Evolutionary conservation across 2,113 vertebrate genomes (phyloP).

Genomic region (Penelope pileata): DNA sequence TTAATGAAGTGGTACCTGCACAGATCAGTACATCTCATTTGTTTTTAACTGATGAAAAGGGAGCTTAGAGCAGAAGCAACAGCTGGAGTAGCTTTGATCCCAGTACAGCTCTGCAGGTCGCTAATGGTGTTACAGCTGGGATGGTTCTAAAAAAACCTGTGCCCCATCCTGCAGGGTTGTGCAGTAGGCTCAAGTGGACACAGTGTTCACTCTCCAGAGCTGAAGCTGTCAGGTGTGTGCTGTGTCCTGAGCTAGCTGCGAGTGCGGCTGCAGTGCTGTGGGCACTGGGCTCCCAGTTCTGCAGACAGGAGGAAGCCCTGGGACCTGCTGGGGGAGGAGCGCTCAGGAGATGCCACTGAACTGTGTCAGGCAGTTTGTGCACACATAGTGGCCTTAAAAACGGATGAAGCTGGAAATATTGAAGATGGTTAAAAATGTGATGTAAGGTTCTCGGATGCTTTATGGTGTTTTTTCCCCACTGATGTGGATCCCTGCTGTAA

Average conservation of each 20-base stretch:
- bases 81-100: neutral
- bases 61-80: neutral
- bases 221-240: neutral
- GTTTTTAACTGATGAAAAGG: neutral
- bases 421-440: neutral
- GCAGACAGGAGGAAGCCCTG: neutral
- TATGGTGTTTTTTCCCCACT: neutral
- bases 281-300: neutral
- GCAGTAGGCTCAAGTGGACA: neutral
- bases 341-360: neutral
- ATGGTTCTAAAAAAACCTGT: neutral
- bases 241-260: neutral
- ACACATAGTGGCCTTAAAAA: fast-evolving
- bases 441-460: neutral
- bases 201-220: fast-evolving
- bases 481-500: neutral
- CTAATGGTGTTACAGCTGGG: neutral
- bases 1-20: neutral
- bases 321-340: neutral
- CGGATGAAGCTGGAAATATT: neutral
- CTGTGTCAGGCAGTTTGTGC: fast-evolving
- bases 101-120: neutral
- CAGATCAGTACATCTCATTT: fast-evolving
- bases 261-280: neutral
- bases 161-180: neutral